Percentiles rank a stretch among this genome's conserved stretches.
Conservation (phyloP, 2,113 vertebrate species). For the Plestiodon gilberti region DNA sequence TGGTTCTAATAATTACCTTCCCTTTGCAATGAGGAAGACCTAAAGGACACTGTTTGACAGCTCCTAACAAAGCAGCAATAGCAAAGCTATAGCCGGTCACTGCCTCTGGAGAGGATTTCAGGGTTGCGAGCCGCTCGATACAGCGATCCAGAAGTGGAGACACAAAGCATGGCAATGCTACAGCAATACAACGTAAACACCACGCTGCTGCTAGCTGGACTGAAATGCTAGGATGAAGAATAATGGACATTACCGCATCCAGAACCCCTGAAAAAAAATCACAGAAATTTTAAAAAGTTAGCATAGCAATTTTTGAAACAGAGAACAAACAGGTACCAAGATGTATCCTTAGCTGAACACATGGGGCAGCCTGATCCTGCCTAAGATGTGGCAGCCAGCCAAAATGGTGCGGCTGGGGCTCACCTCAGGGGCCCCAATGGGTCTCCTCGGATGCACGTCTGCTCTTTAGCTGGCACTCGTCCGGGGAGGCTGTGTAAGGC, state of each 20-base stretch:
- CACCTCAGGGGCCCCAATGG: too few relatives aligned
- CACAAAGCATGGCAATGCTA: conserved; percentile 83
- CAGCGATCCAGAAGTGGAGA: conserved; percentile 87
- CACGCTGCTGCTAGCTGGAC: conserved; percentile 88
- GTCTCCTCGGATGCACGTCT: too few relatives aligned
- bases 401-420: too few relatives aligned
- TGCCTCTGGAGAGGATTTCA: conserved; percentile 89
- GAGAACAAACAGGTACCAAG: background rate
- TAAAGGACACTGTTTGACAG: conserved; percentile 86
- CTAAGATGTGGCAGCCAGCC: too few relatives aligned
- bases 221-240: conserved; percentile 82
- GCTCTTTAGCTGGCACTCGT: too few relatives aligned
- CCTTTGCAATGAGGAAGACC: conserved; percentile 92
- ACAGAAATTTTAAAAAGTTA: conserved; percentile 12
- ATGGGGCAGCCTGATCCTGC: too few relatives aligned
- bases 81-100: conserved; percentile 90
- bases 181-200: conserved; percentile 88
- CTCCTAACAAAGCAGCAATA: conserved; percentile 88
- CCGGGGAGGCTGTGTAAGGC: too few relatives aligned
- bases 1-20: conserved; percentile 77
- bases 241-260: conserved; percentile 85
- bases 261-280: conserved; percentile 81
- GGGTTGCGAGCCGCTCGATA: conserved; percentile 79
- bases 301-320: background rate
- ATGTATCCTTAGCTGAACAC: background rate